Base-by-base conservation (phyloP, 2,797 vertebrate genomes). In the Pogoniulus pusillus region DNA sequence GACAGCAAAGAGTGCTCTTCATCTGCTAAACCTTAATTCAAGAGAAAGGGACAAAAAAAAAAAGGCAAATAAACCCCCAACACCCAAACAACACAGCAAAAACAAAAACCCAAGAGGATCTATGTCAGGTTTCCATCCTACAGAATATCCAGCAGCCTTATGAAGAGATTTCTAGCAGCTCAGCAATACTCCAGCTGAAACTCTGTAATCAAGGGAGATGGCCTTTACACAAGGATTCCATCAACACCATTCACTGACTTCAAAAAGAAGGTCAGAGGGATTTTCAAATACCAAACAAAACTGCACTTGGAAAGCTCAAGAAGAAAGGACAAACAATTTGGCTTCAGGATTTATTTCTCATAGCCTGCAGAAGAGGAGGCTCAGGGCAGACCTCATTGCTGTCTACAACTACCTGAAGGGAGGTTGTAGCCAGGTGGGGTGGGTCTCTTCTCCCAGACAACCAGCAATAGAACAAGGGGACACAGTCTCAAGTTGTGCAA, bases 1-100 rank as follows among this genome's bases (percentile, higher is more conserved):
- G 95, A 96, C 95, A 96, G 90, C 62, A 87, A 85, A 94, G 94
- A 94, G 91, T 55, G 9, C 55, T 95, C 66, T 80, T 94, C 91
- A 95, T 91, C 90, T 93, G 79, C 66, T 95, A 93, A 95, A 93
- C 80, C 85, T 88, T 90, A 91, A 93, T 80, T 88, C 75, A 80
- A 73, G 60, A 17, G 10, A 59, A n/a, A 17, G 51, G 6, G 15
- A 32, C 23, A n/a, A 6, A 9, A 58, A 34, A 76, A 69, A 53
- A 18, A 27, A 62, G 43, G n/a, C n/a, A n/a, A n/a, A n/a, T n/a
- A n/a, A n/a, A n/a, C n/a, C n/a, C n/a, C n/a, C n/a, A n/a, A n/a
- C n/a, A n/a, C n/a, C n/a, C n/a, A 34, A 77, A 64, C 47, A 26
- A 34, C 54, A 58, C 30, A 5, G 13, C 2, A n/a, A 57, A 85